Percentiles rank a stretch among this genome's conserved stretches.
Evolutionary conservation across 2,888 invertebrate species (phyloP).

Genomic region (Habrosyne pyritoides): DNA sequence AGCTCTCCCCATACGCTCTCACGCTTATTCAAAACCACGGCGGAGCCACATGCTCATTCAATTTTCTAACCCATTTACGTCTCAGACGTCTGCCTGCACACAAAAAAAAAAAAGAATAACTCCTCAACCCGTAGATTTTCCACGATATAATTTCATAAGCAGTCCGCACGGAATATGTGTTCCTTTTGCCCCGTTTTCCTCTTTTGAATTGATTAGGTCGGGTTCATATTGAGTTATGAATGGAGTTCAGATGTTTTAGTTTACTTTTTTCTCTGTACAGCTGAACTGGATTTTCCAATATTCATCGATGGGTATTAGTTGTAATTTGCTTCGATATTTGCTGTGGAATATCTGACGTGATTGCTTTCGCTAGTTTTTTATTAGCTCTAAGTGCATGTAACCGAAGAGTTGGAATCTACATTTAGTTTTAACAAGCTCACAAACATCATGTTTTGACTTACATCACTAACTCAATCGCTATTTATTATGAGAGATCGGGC

Average conservation of each 20-base stretch:
- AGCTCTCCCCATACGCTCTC: constrained; percentile 56
- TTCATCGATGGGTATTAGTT: constrained; percentile 46
- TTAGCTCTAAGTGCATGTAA: neutral
- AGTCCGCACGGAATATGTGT: constrained; percentile 58
- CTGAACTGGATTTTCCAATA: constrained; percentile 53
- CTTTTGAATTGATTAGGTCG: constrained; percentile 81
- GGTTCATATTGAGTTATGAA: constrained; percentile 75
- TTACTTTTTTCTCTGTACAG: constrained; percentile 43
- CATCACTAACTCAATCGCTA: too few relatives aligned
- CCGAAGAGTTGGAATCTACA: neutral
- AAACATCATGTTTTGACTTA: neutral
- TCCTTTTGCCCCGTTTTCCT: constrained; percentile 74
- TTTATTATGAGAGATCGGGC: too few relatives aligned
- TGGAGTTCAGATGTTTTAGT: constrained; percentile 63
- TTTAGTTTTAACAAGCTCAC: neutral
- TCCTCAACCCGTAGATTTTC: constrained; percentile 72
- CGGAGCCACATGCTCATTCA: constrained; percentile 73
- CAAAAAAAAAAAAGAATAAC: constrained; percentile 61
- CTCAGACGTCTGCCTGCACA: constrained; percentile 73
- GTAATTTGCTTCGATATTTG: constrained; percentile 23
- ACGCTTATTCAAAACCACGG: constrained; percentile 74
- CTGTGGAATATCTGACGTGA: neutral
- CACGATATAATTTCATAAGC: constrained; percentile 81
- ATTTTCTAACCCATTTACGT: constrained; percentile 84
- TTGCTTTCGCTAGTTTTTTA: neutral